phyloP scores from a whole-genome alignment of 2,797 vertebrate species.

The Tachyglossus aculeatus region DNA sequence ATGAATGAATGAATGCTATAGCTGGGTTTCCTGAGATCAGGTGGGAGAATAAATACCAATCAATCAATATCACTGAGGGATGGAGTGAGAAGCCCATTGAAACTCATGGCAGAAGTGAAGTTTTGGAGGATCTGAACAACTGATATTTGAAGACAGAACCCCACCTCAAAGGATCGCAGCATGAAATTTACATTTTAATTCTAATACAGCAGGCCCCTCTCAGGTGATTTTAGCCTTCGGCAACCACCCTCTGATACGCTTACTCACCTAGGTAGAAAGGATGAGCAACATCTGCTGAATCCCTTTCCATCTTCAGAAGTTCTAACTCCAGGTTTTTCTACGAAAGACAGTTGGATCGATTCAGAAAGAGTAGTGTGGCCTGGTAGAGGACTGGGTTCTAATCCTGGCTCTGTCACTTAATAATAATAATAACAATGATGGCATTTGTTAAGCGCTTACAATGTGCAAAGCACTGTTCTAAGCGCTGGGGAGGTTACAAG shows the following conservation, averaged over 20 bases:
- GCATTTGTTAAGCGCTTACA: not conserved
- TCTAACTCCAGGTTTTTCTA: conserved; percentile 76
- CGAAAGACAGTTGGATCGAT: conserved; percentile 36
- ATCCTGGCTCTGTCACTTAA: not conserved
- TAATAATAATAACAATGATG: no score
- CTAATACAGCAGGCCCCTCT: not conserved
- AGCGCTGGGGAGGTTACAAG: not conserved
- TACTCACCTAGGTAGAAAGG: conserved; percentile 74
- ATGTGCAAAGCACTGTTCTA: not conserved
- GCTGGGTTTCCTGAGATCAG: conserved; percentile 13
- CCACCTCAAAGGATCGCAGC: not conserved
- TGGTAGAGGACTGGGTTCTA: not conserved
- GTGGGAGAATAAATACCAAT: conserved; percentile 16
- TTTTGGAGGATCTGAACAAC: not conserved
- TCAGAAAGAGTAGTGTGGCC: not conserved
- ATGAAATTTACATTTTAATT: not conserved
- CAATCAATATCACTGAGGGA: conserved; percentile 1
- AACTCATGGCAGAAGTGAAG: conserved; percentile 1
- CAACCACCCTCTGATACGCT: not conserved
- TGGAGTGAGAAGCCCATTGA: not conserved
- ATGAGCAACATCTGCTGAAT: conserved; percentile 73
- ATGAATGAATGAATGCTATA: no score
- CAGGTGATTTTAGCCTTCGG: conserved; percentile 24
- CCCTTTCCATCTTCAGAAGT: conserved; percentile 72
- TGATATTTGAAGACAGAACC: not conserved